Percentiles rank a stretch among this genome's conserved stretches.
Evolutionary conservation across 2,113 vertebrate genomes (phyloP).

Genomic region (Cynoglossus semilaevis): DNA sequence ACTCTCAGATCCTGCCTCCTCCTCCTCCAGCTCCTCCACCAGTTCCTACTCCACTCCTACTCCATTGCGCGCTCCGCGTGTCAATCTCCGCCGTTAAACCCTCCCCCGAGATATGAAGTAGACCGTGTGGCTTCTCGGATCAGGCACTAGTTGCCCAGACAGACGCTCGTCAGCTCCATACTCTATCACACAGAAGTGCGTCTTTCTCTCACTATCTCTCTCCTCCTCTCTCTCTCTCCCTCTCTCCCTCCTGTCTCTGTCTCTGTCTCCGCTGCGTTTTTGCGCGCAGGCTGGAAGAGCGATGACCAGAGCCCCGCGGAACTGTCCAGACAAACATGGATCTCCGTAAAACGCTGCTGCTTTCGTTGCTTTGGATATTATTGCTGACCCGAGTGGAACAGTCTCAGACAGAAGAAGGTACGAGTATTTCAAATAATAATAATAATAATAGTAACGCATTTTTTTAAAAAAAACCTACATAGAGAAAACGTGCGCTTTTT

Average conservation of each 20-base stretch:
- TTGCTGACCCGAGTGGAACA: constrained; percentile 53
- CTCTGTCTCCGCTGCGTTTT: constrained; percentile 59
- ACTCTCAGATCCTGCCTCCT: background rate
- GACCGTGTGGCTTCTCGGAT: constrained; percentile 17
- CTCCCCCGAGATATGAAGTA: constrained; percentile 75
- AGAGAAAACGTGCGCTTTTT: no score
- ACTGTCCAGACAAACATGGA: constrained; percentile 74
- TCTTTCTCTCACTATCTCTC: no score
- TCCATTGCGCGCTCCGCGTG: constrained; percentile 55
- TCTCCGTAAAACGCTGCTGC: constrained; percentile 63
- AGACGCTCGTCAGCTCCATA: constrained; percentile 18
- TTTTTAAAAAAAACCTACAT: no score
- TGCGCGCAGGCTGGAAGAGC: constrained; percentile 65
- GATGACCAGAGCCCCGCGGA: constrained; percentile 74
- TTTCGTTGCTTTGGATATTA: constrained; percentile 77
- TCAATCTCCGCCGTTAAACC: constrained; percentile 57
- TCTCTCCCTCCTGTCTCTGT: constrained; percentile 24
- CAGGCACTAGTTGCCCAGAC: constrained; percentile 56
- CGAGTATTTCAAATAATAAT: constrained; percentile 13
- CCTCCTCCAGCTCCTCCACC: constrained; percentile 1
- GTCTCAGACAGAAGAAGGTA: constrained; percentile 75
- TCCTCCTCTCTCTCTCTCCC: no score
- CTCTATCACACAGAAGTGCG: no score
- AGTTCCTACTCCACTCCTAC: constrained; percentile 7
- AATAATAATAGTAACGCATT: no score